Evolutionary conservation across 1,140 invertebrate genomes (phyloP).

Genomic region (Diorhabda sublineata): DNA sequence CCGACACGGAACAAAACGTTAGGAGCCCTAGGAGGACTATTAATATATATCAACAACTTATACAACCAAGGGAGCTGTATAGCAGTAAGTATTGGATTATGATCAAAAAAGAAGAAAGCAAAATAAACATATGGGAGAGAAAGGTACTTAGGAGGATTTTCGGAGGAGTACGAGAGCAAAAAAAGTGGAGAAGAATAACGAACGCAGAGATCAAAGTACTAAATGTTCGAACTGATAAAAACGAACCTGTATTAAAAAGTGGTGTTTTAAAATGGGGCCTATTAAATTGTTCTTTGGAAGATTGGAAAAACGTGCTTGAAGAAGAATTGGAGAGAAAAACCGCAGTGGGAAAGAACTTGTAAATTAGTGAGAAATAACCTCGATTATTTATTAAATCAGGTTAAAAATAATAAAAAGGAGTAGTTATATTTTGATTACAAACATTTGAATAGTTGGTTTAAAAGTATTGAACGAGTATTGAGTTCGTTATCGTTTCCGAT

Average conservation of each 20-base stretch:
- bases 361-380: slow-evolving; percentile 54
- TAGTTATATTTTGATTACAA: slow-evolving; percentile 87
- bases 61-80: no score
- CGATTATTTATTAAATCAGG: slow-evolving; percentile 57
- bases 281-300: slow-evolving; percentile 48
- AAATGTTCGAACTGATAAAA: not conserved
- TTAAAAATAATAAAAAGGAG: slow-evolving; percentile 41
- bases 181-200: no score
- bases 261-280: slow-evolving; percentile 46
- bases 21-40: no score
- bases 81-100: no score
- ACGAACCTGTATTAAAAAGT: slow-evolving; percentile 34
- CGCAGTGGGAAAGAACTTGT: slow-evolving; percentile 74
- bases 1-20: no score
- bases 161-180: no score
- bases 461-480: slow-evolving; percentile 55
- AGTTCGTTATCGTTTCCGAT: slow-evolving; percentile 32
- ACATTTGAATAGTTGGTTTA: slow-evolving; percentile 68
- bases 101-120: no score
- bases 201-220: no score
- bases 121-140: no score
- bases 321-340: slow-evolving; percentile 49
- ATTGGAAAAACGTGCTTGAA: slow-evolving; percentile 46
- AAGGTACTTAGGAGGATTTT: no score
- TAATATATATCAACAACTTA: no score